Conservation (phyloP, 1,140 invertebrate species). For the Polypedilum vanderplanki region DNA sequence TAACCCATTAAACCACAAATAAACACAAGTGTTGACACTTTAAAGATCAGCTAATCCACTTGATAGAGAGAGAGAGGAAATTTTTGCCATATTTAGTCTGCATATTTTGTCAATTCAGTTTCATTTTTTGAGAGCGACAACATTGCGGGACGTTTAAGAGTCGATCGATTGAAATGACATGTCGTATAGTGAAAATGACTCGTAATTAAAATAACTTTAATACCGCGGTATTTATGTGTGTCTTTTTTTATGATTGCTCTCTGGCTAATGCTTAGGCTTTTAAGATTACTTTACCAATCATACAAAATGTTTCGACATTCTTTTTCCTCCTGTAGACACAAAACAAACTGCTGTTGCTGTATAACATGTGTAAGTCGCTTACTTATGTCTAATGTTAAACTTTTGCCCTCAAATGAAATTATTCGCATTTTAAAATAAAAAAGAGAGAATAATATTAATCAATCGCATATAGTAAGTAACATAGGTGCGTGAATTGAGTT, state of each 20-base stretch:
- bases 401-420: no score
- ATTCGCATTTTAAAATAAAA: no score
- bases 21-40: background rate
- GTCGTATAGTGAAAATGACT: background rate
- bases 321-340: no score
- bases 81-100: background rate
- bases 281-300: no score
- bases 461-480: background rate
- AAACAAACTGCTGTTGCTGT: no score
- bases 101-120: background rate
- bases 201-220: background rate
- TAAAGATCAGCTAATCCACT: background rate
- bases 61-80: background rate
- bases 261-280: no score
- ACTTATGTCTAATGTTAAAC: no score
- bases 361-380: no score
- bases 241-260: no score
- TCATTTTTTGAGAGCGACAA: background rate
- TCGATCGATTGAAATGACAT: background rate
- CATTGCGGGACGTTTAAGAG: background rate
- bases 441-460: background rate
- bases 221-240: background rate
- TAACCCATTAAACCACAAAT: no score
- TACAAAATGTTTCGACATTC: no score
- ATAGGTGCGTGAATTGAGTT: slow-evolving; percentile 3